Evolutionary conservation across 2,797 vertebrate species (phyloP).

Genomic region (Meda fulgida): DNA sequence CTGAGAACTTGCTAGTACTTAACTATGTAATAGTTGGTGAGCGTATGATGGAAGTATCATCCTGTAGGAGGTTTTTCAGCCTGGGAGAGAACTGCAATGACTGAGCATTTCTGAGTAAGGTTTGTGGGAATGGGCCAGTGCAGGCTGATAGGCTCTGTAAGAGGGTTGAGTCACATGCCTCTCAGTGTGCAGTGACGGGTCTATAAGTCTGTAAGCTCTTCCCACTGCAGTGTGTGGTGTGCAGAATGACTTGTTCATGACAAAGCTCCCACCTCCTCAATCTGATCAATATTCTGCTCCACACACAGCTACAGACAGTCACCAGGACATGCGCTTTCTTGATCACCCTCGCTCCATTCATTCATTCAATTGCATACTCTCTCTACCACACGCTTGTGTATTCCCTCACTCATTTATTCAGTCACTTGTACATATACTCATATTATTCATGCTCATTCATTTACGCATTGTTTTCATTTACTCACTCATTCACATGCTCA

Average conservation of each 20-base stretch:
- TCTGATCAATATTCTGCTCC: constrained; percentile 75
- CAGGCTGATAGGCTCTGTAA: constrained; percentile 14
- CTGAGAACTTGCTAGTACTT: constrained; percentile 19
- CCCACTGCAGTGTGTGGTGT: constrained; percentile 51
- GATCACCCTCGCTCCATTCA: background rate
- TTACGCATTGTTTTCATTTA: background rate
- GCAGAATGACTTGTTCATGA: constrained; percentile 47
- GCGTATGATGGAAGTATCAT: background rate
- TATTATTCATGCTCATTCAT: background rate
- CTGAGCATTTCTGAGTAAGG: background rate
- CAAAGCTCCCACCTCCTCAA: constrained; percentile 64
- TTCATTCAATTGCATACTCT: background rate
- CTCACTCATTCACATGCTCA: background rate
- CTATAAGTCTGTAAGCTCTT: constrained; percentile 14
- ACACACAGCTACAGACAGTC: constrained; percentile 6
- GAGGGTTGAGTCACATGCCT: constrained; percentile 32
- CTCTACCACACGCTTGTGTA: background rate
- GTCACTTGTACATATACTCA: background rate
- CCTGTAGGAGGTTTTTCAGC: constrained; percentile 7
- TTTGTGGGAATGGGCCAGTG: constrained; percentile 2
- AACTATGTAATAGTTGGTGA: constrained; percentile 4
- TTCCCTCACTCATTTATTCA: background rate
- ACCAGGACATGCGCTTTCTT: constrained; percentile 20
- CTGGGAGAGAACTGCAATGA: constrained; percentile 19
- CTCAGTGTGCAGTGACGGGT: background rate